Base-by-base conservation (phyloP, 2,888 invertebrate genomes). In the Scrobipalpa atriplicella region DNA sequence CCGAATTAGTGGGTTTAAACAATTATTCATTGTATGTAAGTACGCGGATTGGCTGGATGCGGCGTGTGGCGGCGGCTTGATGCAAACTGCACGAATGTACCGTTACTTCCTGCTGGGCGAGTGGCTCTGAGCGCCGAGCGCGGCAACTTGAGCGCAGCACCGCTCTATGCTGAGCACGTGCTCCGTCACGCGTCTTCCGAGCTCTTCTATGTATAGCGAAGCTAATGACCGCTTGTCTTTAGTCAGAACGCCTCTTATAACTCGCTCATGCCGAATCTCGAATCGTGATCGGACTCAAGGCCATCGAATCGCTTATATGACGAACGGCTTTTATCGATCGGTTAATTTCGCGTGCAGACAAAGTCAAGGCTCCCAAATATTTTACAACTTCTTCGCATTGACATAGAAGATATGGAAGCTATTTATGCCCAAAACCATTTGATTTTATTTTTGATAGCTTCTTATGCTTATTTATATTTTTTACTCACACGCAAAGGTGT, bases 231-330 rank as follows among this genome's bases (percentile, higher is more conserved):
- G 80, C 80, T 78, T 75, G 75, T 78, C 79, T 79, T 78, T 78
- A 77, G 74, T 75, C 78, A 73, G 72, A 72, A 73, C 73, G 73
- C 76, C 78, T 76, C 70, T 72, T 71, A 76, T 75, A 81, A 77
- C 75, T 76, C 76, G 76, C 74, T 80, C 73, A 78, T 80, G 77
- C 76, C 74, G 77, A 80, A 82, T 82, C 81, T 85, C 79, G 80
- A 81, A 77, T 80, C 76, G 77, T 77, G 84, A 84, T 84, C 80
- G 77, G 75, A 83, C 77, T 85, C 87, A 90, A 90, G 90, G 90
- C 84, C 84, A 82, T 83, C 87, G 80, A 86, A 84, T 90, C 84
- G 83, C 86, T 87, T 79, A 83, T 82, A 84, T 85, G 84, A 87
- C 85, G 82, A 81, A 83, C 54, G 84, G 84, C 76, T 72, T 80